Percentiles rank a stretch among this genome's conserved stretches.
Conservation (phyloP, 1,140 invertebrate genomes). For the fruit fly (Drosophila melanogaster) region DNA sequence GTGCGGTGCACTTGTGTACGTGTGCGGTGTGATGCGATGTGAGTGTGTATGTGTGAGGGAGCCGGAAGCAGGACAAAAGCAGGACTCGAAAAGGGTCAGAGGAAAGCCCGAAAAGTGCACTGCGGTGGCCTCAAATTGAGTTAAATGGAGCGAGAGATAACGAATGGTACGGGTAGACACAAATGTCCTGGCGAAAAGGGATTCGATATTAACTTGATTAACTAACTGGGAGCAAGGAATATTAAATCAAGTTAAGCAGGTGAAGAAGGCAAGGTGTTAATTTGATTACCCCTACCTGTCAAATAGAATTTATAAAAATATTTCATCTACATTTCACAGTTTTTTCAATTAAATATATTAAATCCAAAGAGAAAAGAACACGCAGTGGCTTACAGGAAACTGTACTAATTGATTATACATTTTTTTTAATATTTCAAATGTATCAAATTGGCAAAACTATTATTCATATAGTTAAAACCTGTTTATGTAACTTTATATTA, state of each 20-base stretch:
- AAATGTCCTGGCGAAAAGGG: constrained; percentile 5
- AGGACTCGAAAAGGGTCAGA: constrained; percentile 1
- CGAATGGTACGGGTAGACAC: constrained; percentile 30
- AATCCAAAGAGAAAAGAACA: no score
- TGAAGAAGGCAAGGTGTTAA: not conserved
- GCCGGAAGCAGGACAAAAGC: constrained; percentile 66
- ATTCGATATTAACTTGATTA: constrained; percentile 49
- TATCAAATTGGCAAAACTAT: no score
- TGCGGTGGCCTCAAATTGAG: constrained; percentile 63
- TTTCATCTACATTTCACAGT: no score
- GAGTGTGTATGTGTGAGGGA: constrained; percentile 26
- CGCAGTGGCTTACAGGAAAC: no score
- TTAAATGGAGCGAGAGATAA: constrained; percentile 58
- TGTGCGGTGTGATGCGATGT: constrained; percentile 5
- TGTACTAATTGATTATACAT: no score
- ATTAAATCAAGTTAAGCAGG: constrained; percentile 3
- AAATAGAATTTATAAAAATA: no score
- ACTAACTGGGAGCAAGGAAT: constrained; percentile 14
- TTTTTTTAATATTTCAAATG: no score
- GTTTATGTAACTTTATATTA: no score
- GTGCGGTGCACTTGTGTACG: constrained; percentile 13
- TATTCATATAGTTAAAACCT: no score
- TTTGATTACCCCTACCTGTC: not conserved
- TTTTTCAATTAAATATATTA: not conserved
- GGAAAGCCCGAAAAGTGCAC: constrained; percentile 42